Evolutionary conservation across 2,113 vertebrate species (phyloP).

Genomic region (Rhadina sibilatrix): DNA sequence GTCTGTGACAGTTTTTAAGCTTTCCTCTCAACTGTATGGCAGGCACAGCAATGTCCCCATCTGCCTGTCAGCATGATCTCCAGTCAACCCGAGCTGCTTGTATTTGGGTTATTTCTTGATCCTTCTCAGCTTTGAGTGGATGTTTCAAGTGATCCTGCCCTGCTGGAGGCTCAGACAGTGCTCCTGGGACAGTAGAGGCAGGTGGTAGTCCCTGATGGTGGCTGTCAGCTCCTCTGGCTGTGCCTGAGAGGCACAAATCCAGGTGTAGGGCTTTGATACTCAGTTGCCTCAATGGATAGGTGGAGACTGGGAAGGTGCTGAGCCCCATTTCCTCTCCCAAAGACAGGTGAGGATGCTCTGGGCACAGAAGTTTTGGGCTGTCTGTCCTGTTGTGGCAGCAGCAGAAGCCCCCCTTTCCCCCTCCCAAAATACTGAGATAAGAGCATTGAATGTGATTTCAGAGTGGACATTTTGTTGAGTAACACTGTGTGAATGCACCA

Average conservation of each 20-base stretch:
- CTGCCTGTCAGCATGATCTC: background rate
- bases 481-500: background rate
- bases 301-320: background rate
- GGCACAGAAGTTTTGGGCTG: background rate
- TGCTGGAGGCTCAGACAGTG: background rate
- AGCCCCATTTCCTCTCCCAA: background rate
- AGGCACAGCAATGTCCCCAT: background rate
- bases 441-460: background rate
- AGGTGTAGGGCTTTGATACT: background rate
- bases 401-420: background rate
- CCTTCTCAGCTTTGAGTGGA: background rate
- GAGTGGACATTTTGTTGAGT: background rate
- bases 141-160: background rate
- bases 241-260: background rate
- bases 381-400: background rate
- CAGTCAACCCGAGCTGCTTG: fast-evolving
- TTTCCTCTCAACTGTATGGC: background rate
- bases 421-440: background rate
- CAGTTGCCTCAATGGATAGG: background rate
- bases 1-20: background rate
- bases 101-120: background rate
- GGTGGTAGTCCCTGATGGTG: background rate
- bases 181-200: background rate
- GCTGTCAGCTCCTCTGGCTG: background rate
- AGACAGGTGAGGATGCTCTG: background rate